Percentiles rank a stretch among this genome's conserved stretches.
Evolutionary conservation across 2,888 invertebrate species (phyloP).

Genomic region (Ashinkailepas kermadecensis): DNA sequence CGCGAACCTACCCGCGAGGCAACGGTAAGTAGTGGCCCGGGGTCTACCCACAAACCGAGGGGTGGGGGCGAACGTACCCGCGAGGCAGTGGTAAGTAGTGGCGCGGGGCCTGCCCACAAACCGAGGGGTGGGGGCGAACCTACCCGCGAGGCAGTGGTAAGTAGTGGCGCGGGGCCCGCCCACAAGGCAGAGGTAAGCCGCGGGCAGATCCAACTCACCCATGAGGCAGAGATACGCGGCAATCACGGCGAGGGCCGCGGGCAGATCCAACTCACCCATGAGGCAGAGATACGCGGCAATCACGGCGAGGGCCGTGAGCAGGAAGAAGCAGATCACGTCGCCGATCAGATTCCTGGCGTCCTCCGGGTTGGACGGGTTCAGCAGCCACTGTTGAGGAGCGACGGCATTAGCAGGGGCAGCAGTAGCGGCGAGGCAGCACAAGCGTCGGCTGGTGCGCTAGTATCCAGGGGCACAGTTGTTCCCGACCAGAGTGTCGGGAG

Average conservation of each 20-base stretch:
- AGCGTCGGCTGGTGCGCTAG: too few relatives aligned
- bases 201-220: background rate
- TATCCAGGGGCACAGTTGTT: too few relatives aligned
- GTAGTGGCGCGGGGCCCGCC: background rate
- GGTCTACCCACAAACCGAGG: too few relatives aligned
- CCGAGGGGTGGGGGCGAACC: too few relatives aligned
- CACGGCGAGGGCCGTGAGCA: conserved; percentile 16
- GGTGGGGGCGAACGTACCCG: too few relatives aligned
- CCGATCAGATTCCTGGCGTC: background rate
- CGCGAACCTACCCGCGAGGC: too few relatives aligned
- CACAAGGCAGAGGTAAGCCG: background rate
- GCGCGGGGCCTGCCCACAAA: too few relatives aligned
- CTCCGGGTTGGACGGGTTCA: conserved; percentile 1
- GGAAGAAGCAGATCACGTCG: background rate
- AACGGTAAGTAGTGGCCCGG: too few relatives aligned
- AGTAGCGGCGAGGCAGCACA: too few relatives aligned
- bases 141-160: background rate
- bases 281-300: conserved; percentile 21
- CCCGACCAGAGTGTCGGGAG: too few relatives aligned
- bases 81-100: too few relatives aligned
- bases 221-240: conserved; percentile 22
- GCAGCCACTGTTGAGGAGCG: background rate
- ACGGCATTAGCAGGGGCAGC: background rate
- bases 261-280: background rate
- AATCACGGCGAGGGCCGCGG: conserved; percentile 17